Evolutionary conservation across 2,113 vertebrate genomes (phyloP).

Genomic region (Paracanthobrama guichenoti): DNA sequence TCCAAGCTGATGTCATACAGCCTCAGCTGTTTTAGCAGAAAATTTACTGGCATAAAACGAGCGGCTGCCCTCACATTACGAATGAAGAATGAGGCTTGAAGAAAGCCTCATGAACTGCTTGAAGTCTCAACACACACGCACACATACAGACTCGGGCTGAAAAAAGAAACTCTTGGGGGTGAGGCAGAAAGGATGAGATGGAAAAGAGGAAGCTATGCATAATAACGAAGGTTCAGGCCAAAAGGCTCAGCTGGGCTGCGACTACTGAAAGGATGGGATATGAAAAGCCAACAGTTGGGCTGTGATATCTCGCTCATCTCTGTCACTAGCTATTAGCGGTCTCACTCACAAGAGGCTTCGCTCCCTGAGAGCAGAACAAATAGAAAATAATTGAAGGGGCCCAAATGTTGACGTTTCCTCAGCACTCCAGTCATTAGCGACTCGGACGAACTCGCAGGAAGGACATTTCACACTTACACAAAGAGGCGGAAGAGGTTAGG

Average conservation of each 20-base stretch:
- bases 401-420: slow-evolving; percentile 3
- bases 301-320: slow-evolving; percentile 52
- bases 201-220: slow-evolving; percentile 70
- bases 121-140: not conserved
- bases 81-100: not conserved
- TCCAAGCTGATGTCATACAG: not conserved
- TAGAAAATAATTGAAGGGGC: slow-evolving; percentile 43
- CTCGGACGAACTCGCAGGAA: not conserved
- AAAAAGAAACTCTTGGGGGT: slow-evolving; percentile 22
- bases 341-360: slow-evolving; percentile 31
- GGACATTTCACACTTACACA: slow-evolving; percentile 6
- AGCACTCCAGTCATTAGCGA: slow-evolving; percentile 43
- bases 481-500: not conserved
- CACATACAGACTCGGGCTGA: slow-evolving; percentile 13
- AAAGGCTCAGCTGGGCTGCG: slow-evolving; percentile 49
- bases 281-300: slow-evolving; percentile 25
- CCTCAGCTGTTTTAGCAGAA: not conserved
- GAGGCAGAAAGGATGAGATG: not conserved
- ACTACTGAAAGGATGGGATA: slow-evolving; percentile 41
- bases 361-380: slow-evolving; percentile 34
- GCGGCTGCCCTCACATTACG: not conserved
- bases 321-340: slow-evolving; percentile 48
- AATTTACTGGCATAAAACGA: not conserved
- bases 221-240: slow-evolving; percentile 64
- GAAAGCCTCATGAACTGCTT: not conserved